phyloP scores from a whole-genome alignment of 2,888 invertebrate genomes.

The Hoplodrina ambigua region DNA sequence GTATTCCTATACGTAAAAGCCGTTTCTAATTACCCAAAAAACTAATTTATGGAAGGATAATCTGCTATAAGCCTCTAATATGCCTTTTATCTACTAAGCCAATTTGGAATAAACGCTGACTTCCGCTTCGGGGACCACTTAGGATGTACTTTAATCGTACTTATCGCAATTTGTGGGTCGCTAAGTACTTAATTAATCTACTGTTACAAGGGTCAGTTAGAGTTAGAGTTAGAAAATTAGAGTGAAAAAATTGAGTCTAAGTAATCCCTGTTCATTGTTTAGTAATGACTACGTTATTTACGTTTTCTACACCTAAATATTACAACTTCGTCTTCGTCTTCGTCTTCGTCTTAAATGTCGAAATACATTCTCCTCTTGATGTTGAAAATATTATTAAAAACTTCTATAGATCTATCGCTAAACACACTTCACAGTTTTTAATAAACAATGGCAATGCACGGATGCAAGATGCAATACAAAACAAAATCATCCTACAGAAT shows the following conservation, averaged over 20 bases:
- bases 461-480: conserved; percentile 8
- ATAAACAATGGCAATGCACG: conserved; percentile 4
- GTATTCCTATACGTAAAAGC: background rate
- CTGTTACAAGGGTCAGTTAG: background rate
- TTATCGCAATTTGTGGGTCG: conserved; percentile 27
- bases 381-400: background rate
- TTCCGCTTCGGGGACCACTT: conserved; percentile 13
- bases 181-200: conserved; percentile 41
- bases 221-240: conserved; percentile 7
- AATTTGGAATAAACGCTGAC: conserved; percentile 39
- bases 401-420: background rate
- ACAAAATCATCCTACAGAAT: conserved; percentile 5
- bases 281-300: background rate
- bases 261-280: background rate
- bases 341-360: background rate
- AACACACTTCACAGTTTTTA: conserved; percentile 12
- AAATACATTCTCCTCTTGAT: background rate
- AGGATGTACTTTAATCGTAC: conserved; percentile 33
- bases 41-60: conserved; percentile 34
- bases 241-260: background rate
- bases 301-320: background rate
- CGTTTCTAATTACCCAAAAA: conserved; percentile 13
- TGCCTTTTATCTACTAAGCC: conserved; percentile 29
- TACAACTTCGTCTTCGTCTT: too few relatives aligned
- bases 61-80: conserved; percentile 25